These are phyloP conservation scores for Andrena camellia DNA, from an alignment of 2,888 invertebrate genomes.

Conservation along the genomic window DNA sequence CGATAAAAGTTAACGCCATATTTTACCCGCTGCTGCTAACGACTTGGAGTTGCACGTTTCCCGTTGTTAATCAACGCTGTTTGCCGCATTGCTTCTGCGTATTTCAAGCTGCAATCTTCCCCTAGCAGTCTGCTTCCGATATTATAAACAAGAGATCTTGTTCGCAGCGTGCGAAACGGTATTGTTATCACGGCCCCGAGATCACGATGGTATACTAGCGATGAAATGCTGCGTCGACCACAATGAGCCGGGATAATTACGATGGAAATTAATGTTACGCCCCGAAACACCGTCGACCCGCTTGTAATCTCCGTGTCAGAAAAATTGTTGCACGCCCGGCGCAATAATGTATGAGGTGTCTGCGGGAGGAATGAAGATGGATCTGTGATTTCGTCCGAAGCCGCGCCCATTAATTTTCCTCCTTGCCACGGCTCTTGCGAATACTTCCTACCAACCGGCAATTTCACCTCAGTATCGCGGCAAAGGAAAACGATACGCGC, in stretches of 20 bases:
- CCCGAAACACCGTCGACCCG: not conserved
- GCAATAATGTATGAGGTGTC: conserved; percentile 12
- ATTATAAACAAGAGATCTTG: conserved; percentile 54
- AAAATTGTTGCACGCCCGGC: conserved; percentile 31
- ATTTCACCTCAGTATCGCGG: not conserved
- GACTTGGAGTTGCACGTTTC: not conserved
- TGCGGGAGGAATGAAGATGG: conserved; percentile 10
- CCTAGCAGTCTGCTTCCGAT: not conserved
- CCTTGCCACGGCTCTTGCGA: not conserved
- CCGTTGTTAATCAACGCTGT: conserved; percentile 5
- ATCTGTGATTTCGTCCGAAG: conserved; percentile 26
- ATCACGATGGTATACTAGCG: conserved; percentile 43
- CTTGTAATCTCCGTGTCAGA: not conserved
- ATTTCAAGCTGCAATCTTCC: conserved; percentile 35
- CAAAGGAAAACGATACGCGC: not conserved
- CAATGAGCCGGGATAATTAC: conserved; percentile 53
- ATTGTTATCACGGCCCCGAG: conserved; percentile 52
- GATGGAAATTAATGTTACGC: conserved; percentile 50
- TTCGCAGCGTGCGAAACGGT: conserved; percentile 39
- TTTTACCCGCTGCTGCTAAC: not conserved
- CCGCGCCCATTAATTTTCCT: conserved; percentile 36
- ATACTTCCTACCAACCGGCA: not conserved
- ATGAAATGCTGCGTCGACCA: conserved; percentile 17
- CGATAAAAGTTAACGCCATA: not conserved
- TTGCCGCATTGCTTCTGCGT: not conserved